A percentile compares a stretch with the other conserved stretches of the same genome.
phyloP scores from a whole-genome alignment of 1,140 invertebrate species.

The Bombus pyrosoma region DNA sequence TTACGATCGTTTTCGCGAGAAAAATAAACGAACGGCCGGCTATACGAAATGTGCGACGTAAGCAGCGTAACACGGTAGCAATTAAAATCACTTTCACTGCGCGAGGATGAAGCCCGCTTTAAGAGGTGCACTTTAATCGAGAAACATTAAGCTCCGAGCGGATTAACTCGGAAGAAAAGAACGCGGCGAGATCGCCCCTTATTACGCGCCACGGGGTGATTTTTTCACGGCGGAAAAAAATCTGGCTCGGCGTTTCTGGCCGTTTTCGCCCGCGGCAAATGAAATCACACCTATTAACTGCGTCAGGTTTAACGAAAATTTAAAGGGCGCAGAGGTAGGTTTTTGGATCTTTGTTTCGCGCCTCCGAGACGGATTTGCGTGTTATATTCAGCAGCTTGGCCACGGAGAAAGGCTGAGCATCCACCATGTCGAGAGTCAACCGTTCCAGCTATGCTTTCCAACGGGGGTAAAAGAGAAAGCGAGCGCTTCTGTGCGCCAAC shows the following conservation, averaged over 20 bases:
- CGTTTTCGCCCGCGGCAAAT: neutral
- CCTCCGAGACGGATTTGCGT: constrained; percentile 1
- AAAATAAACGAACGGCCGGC: neutral
- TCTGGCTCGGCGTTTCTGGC: neutral
- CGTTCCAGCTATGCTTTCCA: neutral
- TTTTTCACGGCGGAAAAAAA: neutral
- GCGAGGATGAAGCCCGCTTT: neutral
- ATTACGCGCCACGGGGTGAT: neutral
- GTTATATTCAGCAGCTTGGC: constrained; percentile 5
- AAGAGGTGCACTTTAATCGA: neutral
- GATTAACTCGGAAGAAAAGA: constrained; percentile 1
- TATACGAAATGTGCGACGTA: too few relatives aligned
- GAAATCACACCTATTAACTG: constrained; percentile 39
- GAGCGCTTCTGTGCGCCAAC: constrained; percentile 8
- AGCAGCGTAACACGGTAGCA: too few relatives aligned
- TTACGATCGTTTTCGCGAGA: neutral
- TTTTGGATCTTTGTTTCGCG: constrained; percentile 25
- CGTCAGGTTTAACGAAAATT: constrained; percentile 17
- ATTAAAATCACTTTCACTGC: constrained; percentile 5
- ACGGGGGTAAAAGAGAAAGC: neutral
- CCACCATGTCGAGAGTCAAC: neutral
- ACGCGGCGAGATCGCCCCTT: neutral
- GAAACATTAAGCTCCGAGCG: neutral
- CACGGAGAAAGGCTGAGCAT: neutral
- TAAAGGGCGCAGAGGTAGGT: neutral